Evolutionary conservation across 2,797 vertebrate species (phyloP).

Genomic region (Trachops cirrhosus): DNA sequence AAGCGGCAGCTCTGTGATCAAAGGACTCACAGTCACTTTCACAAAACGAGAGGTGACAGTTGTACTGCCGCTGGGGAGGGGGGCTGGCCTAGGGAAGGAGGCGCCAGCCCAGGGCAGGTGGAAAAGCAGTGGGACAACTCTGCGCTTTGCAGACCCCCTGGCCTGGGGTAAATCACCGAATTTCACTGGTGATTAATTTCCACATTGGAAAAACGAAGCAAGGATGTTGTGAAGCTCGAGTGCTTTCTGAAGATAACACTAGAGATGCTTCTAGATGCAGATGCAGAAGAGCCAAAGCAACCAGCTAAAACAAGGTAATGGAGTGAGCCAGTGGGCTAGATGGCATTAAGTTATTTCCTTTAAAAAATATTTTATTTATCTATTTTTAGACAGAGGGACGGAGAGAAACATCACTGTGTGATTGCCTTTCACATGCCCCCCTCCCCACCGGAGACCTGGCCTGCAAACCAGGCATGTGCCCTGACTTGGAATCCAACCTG

Average conservation of each 20-base stretch:
- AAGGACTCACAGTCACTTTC: background rate
- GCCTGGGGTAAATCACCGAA: background rate
- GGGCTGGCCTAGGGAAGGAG: fast-evolving
- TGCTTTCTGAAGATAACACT: background rate
- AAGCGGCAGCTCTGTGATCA: background rate
- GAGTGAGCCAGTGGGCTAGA: background rate
- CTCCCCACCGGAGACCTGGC: no score
- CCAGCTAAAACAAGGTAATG: background rate
- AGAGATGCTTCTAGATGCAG: background rate
- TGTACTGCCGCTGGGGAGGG: background rate
- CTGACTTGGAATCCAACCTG: no score
- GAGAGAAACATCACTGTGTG: no score
- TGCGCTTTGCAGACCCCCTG: background rate
- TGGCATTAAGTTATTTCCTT: background rate
- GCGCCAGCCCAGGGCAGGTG: fast-evolving
- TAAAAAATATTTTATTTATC: no score
- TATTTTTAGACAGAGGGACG: no score
- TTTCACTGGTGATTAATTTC: background rate
- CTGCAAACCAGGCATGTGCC: no score
- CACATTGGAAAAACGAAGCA: background rate
- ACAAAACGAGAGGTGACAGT: background rate
- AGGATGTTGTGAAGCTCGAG: background rate
- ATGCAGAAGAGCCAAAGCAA: background rate
- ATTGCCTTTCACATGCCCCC: no score
- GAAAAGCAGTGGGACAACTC: background rate